Evolutionary conservation across 35 echinoderm and acorn worm species (phyloP), one percentile per base, ranked within the genome.

Genomic region (Anneissia japonica): DNA sequence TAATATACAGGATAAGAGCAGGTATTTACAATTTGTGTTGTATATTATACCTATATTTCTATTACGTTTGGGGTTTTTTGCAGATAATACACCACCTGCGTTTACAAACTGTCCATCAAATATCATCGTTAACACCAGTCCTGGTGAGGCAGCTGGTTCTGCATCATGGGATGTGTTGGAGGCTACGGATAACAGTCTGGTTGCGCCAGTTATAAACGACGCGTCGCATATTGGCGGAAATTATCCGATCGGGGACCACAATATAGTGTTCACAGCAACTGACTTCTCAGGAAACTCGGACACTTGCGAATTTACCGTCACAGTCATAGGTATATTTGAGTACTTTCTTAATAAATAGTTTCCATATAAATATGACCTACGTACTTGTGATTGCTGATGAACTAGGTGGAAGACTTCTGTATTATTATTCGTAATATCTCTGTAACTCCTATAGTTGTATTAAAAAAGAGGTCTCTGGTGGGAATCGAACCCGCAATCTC

Each of bases 301-400:
- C 16, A 77, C 21, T 16, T 86, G 84, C 45, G 37, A 6, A 34
- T 86, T 86, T 39, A 76, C 84, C 14, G 84, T 86, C 3, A 86
- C 0, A 37, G 84, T 86, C 35, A n/a, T 46, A 86, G 72, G 74
- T 76, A 81, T n/a, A n/a, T n/a, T n/a, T n/a, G n/a, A n/a, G n/a
- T n/a, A n/a, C n/a, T n/a, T n/a, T n/a, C n/a, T n/a, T n/a, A n/a
- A n/a, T n/a, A n/a, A n/a, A n/a, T n/a, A n/a, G n/a, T n/a, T n/a
- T n/a, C n/a, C n/a, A n/a, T n/a, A n/a, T n/a, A n/a, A n/a, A n/a
- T n/a, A n/a, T n/a, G n/a, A n/a, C n/a, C n/a, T n/a, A n/a, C n/a
- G n/a, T n/a, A n/a, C n/a, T n/a, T n/a, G n/a, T n/a, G n/a, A n/a
- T n/a, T n/a, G n/a, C n/a, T n/a, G n/a, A n/a, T n/a, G n/a, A n/a